Base-by-base conservation (phyloP, 2,113 vertebrate species). In the Mustelus asterias region DNA sequence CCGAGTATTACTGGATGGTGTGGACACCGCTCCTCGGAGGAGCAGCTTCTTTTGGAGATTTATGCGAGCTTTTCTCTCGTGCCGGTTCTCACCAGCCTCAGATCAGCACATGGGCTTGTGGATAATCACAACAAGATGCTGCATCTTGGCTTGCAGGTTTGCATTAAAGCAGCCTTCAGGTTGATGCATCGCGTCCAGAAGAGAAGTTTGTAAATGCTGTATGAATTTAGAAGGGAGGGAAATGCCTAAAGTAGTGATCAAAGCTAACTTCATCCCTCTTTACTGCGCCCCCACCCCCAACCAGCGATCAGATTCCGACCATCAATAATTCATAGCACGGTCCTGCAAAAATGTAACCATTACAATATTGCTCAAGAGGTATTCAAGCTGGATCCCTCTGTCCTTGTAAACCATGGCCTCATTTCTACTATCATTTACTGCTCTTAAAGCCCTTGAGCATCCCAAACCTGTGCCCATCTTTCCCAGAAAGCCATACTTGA, bases 21-120 rank as follows among this genome's bases (percentile, higher is more conserved):
- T 80, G 95, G 48, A 85, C 76, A 63, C 78, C 58, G 26, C 22
- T 41, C 48, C 78, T 86, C 33, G 60, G 78, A 60, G 95, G 60
- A 24, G 48, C 24, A 80, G 16, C 78, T 65, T 95, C 60, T 86
- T 85, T 65, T 78, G 83, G 85, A 83, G 58, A 80, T 95, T 85
- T 95, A 95, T 96, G 95, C 29, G 63, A 96, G 95, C 89, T 76
- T 96, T 80, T 37, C 93, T 96, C 95, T 96, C 95, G 69, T 94
- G 33, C 33, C 96, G 65, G 26, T 70, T 96, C 16, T 96, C 96
- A 96, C 92, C 88, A 95, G 95, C 14, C 22, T 96, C 80, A 0
- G 18, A 95, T 3, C 96, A 60, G 11, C 97, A 0, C 95, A 94
- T 95, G 54, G 95, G n/a, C 95, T 96, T 94, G 95, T 95, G 26